Conservation (phyloP, 2,113 vertebrate species). For the Rhea pennata region DNA sequence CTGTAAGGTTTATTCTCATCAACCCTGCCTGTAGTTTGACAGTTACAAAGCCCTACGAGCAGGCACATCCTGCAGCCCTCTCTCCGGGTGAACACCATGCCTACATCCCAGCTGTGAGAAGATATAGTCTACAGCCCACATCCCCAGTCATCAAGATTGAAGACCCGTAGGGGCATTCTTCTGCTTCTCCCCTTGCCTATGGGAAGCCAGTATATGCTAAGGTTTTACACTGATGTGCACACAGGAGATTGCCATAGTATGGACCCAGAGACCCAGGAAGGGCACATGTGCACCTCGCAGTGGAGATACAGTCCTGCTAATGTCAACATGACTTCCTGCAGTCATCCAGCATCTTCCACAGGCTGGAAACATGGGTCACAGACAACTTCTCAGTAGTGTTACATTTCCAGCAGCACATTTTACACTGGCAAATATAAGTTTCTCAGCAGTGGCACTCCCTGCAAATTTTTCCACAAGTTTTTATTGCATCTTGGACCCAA, state of each 20-base stretch:
- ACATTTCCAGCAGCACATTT: neutral
- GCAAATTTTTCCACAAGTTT: neutral
- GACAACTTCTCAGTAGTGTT: neutral
- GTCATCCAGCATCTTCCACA: neutral
- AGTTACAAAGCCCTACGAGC: neutral
- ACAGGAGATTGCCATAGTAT: neutral
- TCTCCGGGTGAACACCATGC: neutral
- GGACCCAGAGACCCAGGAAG: neutral
- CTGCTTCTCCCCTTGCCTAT: neutral
- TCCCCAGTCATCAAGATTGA: neutral
- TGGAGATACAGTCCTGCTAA: neutral
- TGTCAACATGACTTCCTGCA: neutral
- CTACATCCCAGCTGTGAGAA: neutral
- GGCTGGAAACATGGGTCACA: neutral
- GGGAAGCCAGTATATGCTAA: neutral
- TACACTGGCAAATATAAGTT: neutral
- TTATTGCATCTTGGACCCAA: neutral
- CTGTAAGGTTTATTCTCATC: neutral
- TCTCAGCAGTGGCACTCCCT: neutral
- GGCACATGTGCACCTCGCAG: neutral
- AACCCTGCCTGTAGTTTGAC: neutral
- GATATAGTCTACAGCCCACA: neutral
- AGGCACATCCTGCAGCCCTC: neutral
- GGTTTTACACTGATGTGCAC: neutral
- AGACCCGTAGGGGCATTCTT: neutral